A percentile compares a stretch with the other conserved stretches of the same genome.
Conservation (phyloP, 2,113 vertebrate genomes). For the Phalacrocorax pelagicus region DNA sequence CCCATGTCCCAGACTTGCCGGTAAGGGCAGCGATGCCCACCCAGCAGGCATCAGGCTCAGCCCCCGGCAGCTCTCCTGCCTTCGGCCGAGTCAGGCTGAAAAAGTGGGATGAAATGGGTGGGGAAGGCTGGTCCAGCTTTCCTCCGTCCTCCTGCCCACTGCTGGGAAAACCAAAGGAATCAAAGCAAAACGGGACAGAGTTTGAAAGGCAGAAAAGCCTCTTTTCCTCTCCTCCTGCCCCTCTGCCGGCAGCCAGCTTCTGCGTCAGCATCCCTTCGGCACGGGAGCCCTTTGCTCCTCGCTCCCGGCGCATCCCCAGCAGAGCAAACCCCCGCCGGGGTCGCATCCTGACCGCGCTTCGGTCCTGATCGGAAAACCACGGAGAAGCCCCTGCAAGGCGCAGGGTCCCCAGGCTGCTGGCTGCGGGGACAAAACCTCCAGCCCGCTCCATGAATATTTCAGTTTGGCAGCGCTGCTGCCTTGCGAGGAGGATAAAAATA, state of each 20-base stretch:
- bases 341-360: background rate
- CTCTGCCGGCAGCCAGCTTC: background rate
- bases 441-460: background rate
- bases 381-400: background rate
- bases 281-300: background rate
- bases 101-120: background rate
- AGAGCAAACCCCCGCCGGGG: accelerated
- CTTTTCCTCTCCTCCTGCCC: background rate
- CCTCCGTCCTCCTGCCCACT: background rate
- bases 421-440: background rate
- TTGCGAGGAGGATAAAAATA: constrained; percentile 45
- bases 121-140: background rate
- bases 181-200: background rate
- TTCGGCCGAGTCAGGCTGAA: background rate
- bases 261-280: accelerated
- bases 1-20: accelerated
- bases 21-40: background rate
- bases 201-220: background rate
- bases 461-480: background rate
- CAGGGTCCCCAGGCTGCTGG: background rate
- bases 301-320: accelerated
- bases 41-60: background rate
- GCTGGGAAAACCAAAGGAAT: background rate
- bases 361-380: background rate
- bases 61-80: accelerated